Evolutionary conservation across 2,113 vertebrate genomes (phyloP), one percentile per base, ranked within the genome.

Genomic region (Addax nasomaculatus): DNA sequence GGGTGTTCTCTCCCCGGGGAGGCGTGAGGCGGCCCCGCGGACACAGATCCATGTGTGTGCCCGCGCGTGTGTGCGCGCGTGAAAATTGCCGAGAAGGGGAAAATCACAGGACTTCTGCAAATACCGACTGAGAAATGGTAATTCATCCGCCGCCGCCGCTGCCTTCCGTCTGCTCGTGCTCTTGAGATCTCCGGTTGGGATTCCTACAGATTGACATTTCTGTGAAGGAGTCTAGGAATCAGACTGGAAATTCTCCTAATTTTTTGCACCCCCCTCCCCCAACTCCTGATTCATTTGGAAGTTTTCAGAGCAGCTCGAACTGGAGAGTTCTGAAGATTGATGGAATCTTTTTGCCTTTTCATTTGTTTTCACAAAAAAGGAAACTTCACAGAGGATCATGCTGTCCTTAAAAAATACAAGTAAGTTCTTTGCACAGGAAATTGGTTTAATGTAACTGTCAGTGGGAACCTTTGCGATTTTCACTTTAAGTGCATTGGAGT

Each of bases 351-450:
- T 70, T 98, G 97, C 98, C 97, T 97, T 98, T 90, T 88, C 94
- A 90, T 97, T 98, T 96, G 97, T 98, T 98, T 98, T 97, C 98
- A 95, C 95, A 57, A 96, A 98, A 92, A 98, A 98, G 98, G 98
- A 98, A 99, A 98, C 98, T 98, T 99, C 98, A 98, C 98, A 98
- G 98, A 98, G 97, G 98, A 98, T 90, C 98, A 80, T 97, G 98
- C 95, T 23, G 97, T 96, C 94, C 98, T 98, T 98, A 96, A 97
- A 98, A 98, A 98, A 97, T 97, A 97, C 99, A 98, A 98, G 98
- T 99, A 99, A 99, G 99, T 99, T 98, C 98, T 98, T 98, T 97
- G 97, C 98, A 96, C 97, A 98, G 98, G 97, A 98, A 98, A 98
- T 97, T 92, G 98, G 97, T 92, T 98, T 98, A 85, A 90, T 98